A percentile compares a stretch with the other conserved stretches of the same genome.
Evolutionary conservation across 2,113 vertebrate species (phyloP).

Genomic region (Oncorhynchus mykiss): DNA sequence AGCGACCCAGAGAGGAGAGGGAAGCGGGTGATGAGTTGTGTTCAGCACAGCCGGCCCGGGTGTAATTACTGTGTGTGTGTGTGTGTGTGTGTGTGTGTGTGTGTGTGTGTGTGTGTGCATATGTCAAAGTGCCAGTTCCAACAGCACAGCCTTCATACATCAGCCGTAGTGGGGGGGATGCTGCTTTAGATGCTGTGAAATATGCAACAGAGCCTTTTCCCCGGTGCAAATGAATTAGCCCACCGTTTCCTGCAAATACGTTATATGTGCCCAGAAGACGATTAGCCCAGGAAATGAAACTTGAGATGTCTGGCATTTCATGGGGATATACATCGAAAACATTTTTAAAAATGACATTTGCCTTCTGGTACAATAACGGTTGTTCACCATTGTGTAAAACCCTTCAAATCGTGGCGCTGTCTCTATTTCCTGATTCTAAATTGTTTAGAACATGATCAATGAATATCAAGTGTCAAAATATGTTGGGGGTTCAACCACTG

Average conservation of each 20-base stretch:
- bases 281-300: slow-evolving; percentile 66
- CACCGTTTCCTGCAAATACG: slow-evolving; percentile 60
- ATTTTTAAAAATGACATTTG: neutral
- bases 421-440: neutral
- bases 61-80: slow-evolving; percentile 56
- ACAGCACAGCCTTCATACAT: slow-evolving; percentile 25
- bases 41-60: slow-evolving; percentile 34
- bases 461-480: slow-evolving; percentile 36
- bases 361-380: slow-evolving; percentile 28
- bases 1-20: slow-evolving; percentile 40
- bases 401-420: neutral
- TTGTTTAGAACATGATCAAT: slow-evolving; percentile 15
- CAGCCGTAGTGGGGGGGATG: slow-evolving; percentile 15
- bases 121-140: slow-evolving; percentile 15
- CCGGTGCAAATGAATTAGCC: slow-evolving; percentile 66
- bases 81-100: slow-evolving; percentile 13
- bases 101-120: slow-evolving; percentile 9
- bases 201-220: slow-evolving; percentile 60
- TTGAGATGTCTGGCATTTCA: slow-evolving; percentile 61
- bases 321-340: slow-evolving; percentile 53
- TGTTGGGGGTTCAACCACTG: slow-evolving; percentile 19
- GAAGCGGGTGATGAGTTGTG: slow-evolving; percentile 49
- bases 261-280: slow-evolving; percentile 57
- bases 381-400: slow-evolving; percentile 31
- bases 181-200: slow-evolving; percentile 60